Conservation (phyloP, 1,140 invertebrate genomes). For the Whitmania pigra region DNA sequence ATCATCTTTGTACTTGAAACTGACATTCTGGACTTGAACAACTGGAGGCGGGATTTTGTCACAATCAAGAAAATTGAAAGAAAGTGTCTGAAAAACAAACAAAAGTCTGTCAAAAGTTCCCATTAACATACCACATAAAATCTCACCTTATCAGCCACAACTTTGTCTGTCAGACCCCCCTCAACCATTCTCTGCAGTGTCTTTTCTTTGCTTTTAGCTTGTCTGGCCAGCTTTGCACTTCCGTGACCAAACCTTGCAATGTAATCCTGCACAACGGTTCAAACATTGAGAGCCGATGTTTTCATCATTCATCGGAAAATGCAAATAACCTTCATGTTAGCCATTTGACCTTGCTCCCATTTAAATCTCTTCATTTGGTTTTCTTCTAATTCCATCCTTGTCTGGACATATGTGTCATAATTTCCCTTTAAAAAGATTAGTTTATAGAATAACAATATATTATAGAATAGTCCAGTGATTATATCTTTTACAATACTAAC, state of each 20-base stretch:
- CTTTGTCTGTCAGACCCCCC: slow-evolving; percentile 86
- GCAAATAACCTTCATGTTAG: slow-evolving; percentile 82
- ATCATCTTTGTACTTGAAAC: slow-evolving; percentile 78
- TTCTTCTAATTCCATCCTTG: slow-evolving; percentile 81
- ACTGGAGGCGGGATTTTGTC: slow-evolving; percentile 93
- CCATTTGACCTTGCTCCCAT: slow-evolving; percentile 98
- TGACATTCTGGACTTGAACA: slow-evolving; percentile 96
- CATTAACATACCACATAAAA: background rate
- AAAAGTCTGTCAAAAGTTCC: background rate
- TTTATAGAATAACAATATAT: background rate
- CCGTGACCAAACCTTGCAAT: slow-evolving; percentile 98
- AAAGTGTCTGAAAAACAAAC: slow-evolving; percentile 49
- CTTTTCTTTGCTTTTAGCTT: slow-evolving; percentile 98
- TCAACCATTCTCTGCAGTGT: slow-evolving; percentile 98
- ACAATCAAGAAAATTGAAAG: slow-evolving; percentile 92
- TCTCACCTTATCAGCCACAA: slow-evolving; percentile 63
- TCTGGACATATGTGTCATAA: slow-evolving; percentile 88
- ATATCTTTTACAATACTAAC: slow-evolving; percentile 47
- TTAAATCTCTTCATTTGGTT: slow-evolving; percentile 99
- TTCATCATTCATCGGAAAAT: background rate
- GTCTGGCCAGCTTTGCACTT: slow-evolving; percentile 88
- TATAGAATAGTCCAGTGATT: background rate
- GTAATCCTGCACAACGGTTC: slow-evolving; percentile 60
- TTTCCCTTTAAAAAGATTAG: slow-evolving; percentile 53
- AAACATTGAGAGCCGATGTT: background rate